phyloP scores from a whole-genome alignment of 2,797 vertebrate species.

The Acanthopagrus latus region DNA sequence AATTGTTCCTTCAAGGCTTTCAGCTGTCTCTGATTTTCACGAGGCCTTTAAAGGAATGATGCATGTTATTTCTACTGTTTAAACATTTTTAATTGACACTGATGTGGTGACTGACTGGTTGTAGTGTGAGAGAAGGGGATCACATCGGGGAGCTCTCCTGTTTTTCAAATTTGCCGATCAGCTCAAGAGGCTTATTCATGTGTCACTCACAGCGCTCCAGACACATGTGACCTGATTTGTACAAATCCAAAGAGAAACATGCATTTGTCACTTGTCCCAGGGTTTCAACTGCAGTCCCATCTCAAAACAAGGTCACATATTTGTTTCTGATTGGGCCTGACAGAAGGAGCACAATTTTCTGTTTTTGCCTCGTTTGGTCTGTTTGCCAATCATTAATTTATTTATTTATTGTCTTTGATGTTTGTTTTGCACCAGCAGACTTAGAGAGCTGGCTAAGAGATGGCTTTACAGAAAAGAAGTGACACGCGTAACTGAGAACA shows the following conservation, averaged over 20 bases:
- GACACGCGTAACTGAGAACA: conserved; percentile 30
- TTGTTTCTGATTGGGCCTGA: conserved; percentile 7
- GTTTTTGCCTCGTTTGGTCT: conserved; percentile 8
- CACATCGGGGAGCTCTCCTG: not conserved
- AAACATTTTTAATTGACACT: not conserved
- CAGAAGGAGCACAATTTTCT: not conserved
- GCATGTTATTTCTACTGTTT: not conserved
- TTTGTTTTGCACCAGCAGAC: conserved; percentile 18
- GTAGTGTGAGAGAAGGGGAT: not conserved
- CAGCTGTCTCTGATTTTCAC: not conserved
- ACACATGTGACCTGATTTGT: conserved; percentile 31
- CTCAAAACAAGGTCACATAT: conserved; percentile 12
- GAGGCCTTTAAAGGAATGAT: not conserved
- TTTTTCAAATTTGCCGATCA: conserved; percentile 8
- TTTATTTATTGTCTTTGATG: conserved; percentile 26
- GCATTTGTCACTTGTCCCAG: not conserved
- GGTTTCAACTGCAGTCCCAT: not conserved
- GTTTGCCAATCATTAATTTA: conserved; percentile 24
- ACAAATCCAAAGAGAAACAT: conserved; percentile 2
- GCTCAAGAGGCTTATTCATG: conserved; percentile 26
- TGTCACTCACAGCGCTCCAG: conserved; percentile 18
- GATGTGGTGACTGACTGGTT: not conserved
- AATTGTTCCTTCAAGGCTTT: too few species aligned
- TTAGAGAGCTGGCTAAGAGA: conserved; percentile 6
- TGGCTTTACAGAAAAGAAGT: not conserved